Percentiles rank a stretch among this genome's conserved stretches.
Evolutionary conservation across 2,888 invertebrate species (phyloP).

Genomic region (Ectemnius cavifrons): DNA sequence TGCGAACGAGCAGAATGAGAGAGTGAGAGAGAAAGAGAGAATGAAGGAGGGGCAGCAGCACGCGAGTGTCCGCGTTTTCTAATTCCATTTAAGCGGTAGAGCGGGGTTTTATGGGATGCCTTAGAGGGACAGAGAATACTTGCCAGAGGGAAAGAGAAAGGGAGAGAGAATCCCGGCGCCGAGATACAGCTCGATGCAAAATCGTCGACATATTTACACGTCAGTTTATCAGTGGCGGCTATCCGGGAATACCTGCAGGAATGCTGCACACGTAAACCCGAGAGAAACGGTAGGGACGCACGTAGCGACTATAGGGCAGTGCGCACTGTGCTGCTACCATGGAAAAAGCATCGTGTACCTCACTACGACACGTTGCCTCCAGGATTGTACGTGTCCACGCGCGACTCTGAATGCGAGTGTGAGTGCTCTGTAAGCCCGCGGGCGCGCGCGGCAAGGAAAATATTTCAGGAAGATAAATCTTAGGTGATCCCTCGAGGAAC

Average conservation of each 20-base stretch:
- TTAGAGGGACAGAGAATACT: not conserved
- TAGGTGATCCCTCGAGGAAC: constrained; percentile 47
- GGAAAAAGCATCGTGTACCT: constrained; percentile 7
- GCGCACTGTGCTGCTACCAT: not conserved
- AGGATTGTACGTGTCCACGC: not conserved
- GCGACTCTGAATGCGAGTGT: not conserved
- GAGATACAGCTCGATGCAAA: constrained; percentile 40
- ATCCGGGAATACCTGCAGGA: constrained; percentile 35
- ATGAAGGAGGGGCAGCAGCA: not conserved
- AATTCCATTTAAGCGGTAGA: constrained; percentile 34
- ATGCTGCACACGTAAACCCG: constrained; percentile 41
- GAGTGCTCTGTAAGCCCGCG: not conserved
- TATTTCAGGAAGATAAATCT: constrained; percentile 60
- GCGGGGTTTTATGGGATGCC: constrained; percentile 8
- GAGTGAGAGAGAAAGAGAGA: not conserved
- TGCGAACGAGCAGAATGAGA: too few relatives aligned
- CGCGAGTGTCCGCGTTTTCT: constrained; percentile 24
- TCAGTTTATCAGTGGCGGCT: constrained; percentile 52
- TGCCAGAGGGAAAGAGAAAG: not conserved
- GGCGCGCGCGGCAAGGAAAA: constrained; percentile 37
- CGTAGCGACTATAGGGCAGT: not conserved
- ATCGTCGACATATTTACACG: constrained; percentile 58
- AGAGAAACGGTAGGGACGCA: not conserved
- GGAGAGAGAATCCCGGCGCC: not conserved
- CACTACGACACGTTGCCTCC: not conserved